Evolutionary conservation across 2,113 vertebrate genomes (phyloP).

Genomic region (Chlamydotis undulata): DNA sequence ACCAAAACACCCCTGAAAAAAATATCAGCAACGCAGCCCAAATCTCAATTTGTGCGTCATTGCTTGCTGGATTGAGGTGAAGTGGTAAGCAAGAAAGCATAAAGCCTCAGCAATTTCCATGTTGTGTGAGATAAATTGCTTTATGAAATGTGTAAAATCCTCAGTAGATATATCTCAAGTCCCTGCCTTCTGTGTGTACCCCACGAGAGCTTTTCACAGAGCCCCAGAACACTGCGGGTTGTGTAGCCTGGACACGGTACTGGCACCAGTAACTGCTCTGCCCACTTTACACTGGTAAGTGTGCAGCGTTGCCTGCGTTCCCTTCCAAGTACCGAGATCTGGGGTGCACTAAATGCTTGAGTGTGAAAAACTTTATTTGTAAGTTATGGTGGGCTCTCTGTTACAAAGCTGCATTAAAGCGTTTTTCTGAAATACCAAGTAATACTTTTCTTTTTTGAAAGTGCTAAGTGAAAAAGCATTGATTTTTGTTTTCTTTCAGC

Average conservation of each 20-base stretch:
- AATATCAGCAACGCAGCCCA: neutral
- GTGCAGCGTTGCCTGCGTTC: neutral
- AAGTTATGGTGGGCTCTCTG: neutral
- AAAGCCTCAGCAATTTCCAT: neutral
- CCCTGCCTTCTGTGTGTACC: neutral
- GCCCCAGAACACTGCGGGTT: neutral
- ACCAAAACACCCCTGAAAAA: neutral
- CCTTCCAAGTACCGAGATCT: neutral
- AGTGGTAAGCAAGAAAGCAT: neutral
- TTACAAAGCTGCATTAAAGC: slow-evolving; percentile 37
- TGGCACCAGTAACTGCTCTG: neutral
- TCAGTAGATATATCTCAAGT: neutral
- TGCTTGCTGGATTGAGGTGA: neutral
- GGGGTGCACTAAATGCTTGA: neutral
- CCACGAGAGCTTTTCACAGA: rapidly evolving
- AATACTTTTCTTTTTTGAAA: slow-evolving; percentile 38
- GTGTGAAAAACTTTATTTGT: neutral
- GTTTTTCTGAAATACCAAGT: slow-evolving; percentile 35
- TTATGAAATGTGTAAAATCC: neutral
- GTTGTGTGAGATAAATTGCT: neutral
- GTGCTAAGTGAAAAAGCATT: slow-evolving; percentile 47
- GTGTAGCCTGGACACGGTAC: rapidly evolving
- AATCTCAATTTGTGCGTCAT: neutral
- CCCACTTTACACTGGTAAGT: rapidly evolving
- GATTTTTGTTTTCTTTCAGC: slow-evolving; percentile 58